phyloP scores from a whole-genome alignment of 1,140 invertebrate species.

The Mamestra configurata region DNA sequence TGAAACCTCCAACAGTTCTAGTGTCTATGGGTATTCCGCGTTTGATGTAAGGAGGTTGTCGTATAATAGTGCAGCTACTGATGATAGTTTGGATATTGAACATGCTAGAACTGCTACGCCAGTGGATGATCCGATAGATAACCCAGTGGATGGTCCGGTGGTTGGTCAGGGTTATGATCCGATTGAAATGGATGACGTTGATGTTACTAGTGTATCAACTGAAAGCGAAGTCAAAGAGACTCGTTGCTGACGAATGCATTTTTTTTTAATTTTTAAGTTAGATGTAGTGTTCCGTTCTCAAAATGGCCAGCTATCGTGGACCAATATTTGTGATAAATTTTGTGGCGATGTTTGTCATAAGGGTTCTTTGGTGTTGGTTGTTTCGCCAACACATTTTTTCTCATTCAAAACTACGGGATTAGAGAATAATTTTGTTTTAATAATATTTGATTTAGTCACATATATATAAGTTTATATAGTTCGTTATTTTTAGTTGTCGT shows the following conservation, averaged over 20 bases:
- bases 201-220: slow-evolving; percentile 49
- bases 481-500: too few relatives aligned
- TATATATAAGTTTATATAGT: too few relatives aligned
- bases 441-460: not conserved
- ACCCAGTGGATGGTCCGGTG: not conserved
- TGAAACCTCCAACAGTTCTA: slow-evolving; percentile 42
- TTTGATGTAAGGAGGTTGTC: slow-evolving; percentile 49
- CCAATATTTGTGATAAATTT: too few relatives aligned
- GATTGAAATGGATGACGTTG: not conserved
- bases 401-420: not conserved
- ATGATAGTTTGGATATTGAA: slow-evolving; percentile 40
- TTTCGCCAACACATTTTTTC: too few relatives aligned
- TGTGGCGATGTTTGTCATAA: too few relatives aligned
- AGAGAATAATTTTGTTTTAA: not conserved
- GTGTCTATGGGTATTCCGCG: slow-evolving; percentile 36
- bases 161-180: not conserved
- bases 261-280: not conserved
- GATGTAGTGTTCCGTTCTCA: not conserved
- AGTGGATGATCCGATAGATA: not conserved
- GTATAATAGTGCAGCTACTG: not conserved
- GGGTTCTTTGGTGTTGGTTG: too few relatives aligned
- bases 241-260: slow-evolving; percentile 53
- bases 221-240: slow-evolving; percentile 68
- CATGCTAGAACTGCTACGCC: not conserved
- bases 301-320: not conserved